These are phyloP conservation scores for Nasonia vitripennis DNA, from an alignment of 1,140 invertebrate species.

Conservation along the genomic window DNA sequence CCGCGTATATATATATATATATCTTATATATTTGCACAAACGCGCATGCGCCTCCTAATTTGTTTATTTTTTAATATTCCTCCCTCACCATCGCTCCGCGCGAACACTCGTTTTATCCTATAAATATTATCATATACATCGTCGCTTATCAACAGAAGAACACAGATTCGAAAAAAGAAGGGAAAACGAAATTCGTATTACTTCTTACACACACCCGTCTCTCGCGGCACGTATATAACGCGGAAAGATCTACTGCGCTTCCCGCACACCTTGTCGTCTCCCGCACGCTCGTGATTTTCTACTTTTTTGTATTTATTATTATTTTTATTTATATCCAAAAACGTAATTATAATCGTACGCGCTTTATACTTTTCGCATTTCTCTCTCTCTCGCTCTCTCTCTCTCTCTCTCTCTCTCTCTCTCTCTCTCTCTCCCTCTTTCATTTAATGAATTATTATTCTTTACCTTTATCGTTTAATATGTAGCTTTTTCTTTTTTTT, in stretches of 20 bases:
- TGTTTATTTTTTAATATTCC: slow-evolving; percentile 25
- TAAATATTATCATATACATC: slow-evolving; percentile 6
- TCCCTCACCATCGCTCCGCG: slow-evolving; percentile 9
- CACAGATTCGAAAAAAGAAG: slow-evolving; percentile 1
- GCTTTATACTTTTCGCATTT: slow-evolving; percentile 11
- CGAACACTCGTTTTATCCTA: slow-evolving; percentile 20
- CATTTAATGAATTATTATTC: slow-evolving; percentile 71
- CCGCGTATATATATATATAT: neutral
- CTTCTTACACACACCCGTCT: neutral
- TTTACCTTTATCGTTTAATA: slow-evolving; percentile 73
- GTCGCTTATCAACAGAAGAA: slow-evolving; percentile 23
- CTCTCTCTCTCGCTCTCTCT: slow-evolving; percentile 47
- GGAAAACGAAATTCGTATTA: neutral
- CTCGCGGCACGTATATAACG: neutral
- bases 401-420: slow-evolving; percentile 44
- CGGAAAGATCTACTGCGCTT: neutral
- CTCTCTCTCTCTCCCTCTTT: slow-evolving; percentile 53
- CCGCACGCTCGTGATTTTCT: slow-evolving; percentile 14
- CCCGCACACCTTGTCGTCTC: neutral
- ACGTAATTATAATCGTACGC: slow-evolving; percentile 41
- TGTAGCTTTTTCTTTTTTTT: slow-evolving; percentile 69
- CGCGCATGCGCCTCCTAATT: slow-evolving; percentile 11
- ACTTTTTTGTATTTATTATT: slow-evolving; percentile 22
- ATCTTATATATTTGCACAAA: slow-evolving; percentile 30
- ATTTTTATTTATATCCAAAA: slow-evolving; percentile 26